Percentiles rank a stretch among this genome's conserved stretches.
Evolutionary conservation across 2,797 vertebrate genomes (phyloP).

Genomic region (Nothura maculosa): DNA sequence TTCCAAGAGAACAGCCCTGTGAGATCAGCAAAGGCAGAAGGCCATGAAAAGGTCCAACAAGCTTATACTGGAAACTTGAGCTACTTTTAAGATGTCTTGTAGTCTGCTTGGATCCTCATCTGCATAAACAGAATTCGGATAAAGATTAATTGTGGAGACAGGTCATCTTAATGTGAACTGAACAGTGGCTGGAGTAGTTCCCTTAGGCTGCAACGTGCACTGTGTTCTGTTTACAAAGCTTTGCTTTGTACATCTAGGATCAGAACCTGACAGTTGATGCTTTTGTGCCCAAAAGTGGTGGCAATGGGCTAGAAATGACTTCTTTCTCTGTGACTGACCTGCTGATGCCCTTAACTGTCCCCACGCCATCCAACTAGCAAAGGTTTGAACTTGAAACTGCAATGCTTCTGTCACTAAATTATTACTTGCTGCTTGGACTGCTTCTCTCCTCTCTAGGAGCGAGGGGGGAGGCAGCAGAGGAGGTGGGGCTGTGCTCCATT

Average conservation of each 20-base stretch:
- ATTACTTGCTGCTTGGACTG: constrained; percentile 72
- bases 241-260: constrained; percentile 13
- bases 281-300: not conserved
- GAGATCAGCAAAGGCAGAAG: not conserved
- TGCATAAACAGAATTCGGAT: not conserved
- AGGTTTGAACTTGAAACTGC: constrained; percentile 67
- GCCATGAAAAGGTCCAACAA: not conserved
- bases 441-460: constrained; percentile 37
- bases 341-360: constrained; percentile 44
- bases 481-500: constrained; percentile 70
- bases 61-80: not conserved
- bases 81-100: not conserved
- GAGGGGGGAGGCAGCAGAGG: constrained; percentile 63
- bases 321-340: not conserved
- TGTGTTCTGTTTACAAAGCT: constrained; percentile 31
- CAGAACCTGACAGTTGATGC: constrained; percentile 1
- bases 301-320: constrained; percentile 13
- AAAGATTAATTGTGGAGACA: not conserved
- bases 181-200: not conserved
- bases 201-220: not conserved
- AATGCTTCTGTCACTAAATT: constrained; percentile 76
- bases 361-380: constrained; percentile 30
- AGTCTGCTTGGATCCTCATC: not conserved
- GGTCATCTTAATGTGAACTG: not conserved
- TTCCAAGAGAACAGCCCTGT: not conserved